Conservation (phyloP, 1,140 invertebrate genomes). For the Papilio polytes region DNA sequence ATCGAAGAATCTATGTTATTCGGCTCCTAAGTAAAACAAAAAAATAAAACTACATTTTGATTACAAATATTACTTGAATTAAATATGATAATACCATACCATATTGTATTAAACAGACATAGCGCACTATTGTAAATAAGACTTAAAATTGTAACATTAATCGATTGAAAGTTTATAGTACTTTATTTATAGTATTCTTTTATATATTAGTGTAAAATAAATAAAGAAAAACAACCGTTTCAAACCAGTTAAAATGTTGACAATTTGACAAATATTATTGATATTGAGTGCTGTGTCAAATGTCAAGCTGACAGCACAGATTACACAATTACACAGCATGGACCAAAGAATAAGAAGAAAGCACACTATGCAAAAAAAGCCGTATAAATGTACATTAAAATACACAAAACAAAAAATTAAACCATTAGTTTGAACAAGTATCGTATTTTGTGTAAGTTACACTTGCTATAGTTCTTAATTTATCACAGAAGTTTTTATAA, state of each 20-base stretch:
- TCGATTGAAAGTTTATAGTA: background rate
- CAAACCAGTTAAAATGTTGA: slow-evolving; percentile 6
- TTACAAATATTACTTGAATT: background rate
- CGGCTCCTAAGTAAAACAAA: slow-evolving; percentile 55
- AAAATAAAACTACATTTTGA: slow-evolving; percentile 22
- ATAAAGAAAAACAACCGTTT: slow-evolving; percentile 24
- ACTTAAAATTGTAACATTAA: slow-evolving; percentile 19
- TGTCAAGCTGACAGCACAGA: background rate
- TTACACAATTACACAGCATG: background rate
- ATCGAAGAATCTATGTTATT: slow-evolving; percentile 53
- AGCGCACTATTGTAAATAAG: background rate
- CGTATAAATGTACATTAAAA: background rate
- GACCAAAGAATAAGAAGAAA: background rate
- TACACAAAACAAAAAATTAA: too few species aligned
- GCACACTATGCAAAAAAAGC: background rate
- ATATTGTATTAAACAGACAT: slow-evolving; percentile 38
- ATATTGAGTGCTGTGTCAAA: slow-evolving; percentile 13
- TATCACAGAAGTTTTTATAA: background rate
- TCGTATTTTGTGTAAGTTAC: background rate
- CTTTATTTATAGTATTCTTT: slow-evolving; percentile 18
- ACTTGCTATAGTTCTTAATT: background rate
- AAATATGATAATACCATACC: slow-evolving; percentile 21
- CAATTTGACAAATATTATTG: slow-evolving; percentile 24
- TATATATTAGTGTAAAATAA: slow-evolving; percentile 21
- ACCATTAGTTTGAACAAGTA: background rate